phyloP scores from a whole-genome alignment of 2,113 vertebrate genomes.

The Scomber colias region DNA sequence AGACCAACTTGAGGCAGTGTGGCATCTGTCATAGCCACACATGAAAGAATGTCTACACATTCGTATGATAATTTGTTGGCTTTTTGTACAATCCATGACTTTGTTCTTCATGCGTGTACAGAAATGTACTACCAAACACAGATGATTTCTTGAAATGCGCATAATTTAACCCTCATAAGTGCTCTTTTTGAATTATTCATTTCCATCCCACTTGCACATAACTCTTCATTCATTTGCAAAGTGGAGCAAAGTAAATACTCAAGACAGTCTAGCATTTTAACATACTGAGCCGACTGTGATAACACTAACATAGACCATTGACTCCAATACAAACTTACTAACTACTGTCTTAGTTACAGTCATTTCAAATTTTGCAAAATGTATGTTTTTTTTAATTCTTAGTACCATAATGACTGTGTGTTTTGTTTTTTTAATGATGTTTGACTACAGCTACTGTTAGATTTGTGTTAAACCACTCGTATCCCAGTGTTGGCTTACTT shows the following conservation, averaged over 20 bases:
- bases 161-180: constrained; percentile 75
- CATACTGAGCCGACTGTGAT: constrained; percentile 12
- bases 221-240: constrained; percentile 69
- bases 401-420: not conserved
- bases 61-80: constrained; percentile 73
- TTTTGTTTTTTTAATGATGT: not conserved
- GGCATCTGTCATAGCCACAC: constrained; percentile 23
- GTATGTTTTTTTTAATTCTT: not conserved
- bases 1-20: constrained; percentile 21
- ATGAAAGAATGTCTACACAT: constrained; percentile 67
- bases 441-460: not conserved
- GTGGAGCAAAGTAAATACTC: constrained; percentile 66
- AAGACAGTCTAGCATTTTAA: constrained; percentile 58
- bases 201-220: constrained; percentile 76
- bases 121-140: constrained; percentile 49
- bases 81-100: constrained; percentile 67
- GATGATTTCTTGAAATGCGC: constrained; percentile 72
- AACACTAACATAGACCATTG: not conserved
- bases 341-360: not conserved
- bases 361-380: not conserved
- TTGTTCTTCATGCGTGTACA: constrained; percentile 68
- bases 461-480: not conserved
- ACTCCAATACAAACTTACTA: not conserved
- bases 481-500: not conserved
- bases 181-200: constrained; percentile 79